Base-by-base conservation (phyloP, 2,888 invertebrate genomes). In the Pseudococcus jackbeardsleyi region DNA sequence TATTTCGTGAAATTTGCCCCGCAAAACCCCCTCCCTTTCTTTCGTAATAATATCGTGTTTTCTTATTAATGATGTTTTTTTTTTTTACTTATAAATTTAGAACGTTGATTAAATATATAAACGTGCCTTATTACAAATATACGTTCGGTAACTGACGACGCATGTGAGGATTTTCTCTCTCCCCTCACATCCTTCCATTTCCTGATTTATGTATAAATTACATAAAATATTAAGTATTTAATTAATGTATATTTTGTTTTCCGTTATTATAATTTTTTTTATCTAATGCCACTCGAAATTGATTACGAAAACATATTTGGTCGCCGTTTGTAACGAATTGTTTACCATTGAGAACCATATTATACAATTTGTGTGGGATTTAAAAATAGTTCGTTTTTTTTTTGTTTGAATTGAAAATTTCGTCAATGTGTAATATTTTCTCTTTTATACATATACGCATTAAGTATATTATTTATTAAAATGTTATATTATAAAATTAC, bases 61-160 rank as follows among this genome's bases (percentile, higher is more conserved):
- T 79, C 42, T 42, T 42, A n/a, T 79, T 46, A 42, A 59, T 19
- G 59, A 33, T 33, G 26, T 33, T 33, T 33, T 59, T 59, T 59
- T 59, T 19, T 59, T 19, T 59, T 8, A n/a, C 19, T 59, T 59
- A 26, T 72, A 72, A 72, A 39, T 42, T 79, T 79, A 79, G 79
- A 79, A 79, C 79, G 42, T 79, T 33, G 11, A 72, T 33, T n/a
- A 42, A 79, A 72, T 59, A 72, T 72, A 72, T 42, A 79, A 79
- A 79, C 79, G 79, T 79, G 79, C 79, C 79, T 79, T 79, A 79
- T 79, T 72, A 72, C 68, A 79, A 79, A n/a, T 42, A 79, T 33
- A 72, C 59, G 68, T 26, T 33, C 68, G 68, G 11, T 72, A 72
- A n/a, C n/a, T 6, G 5, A 19, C 59, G n/a, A 59, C 59, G 19